phyloP scores from a whole-genome alignment of 2,113 vertebrate species.

The Castor canadensis region DNA sequence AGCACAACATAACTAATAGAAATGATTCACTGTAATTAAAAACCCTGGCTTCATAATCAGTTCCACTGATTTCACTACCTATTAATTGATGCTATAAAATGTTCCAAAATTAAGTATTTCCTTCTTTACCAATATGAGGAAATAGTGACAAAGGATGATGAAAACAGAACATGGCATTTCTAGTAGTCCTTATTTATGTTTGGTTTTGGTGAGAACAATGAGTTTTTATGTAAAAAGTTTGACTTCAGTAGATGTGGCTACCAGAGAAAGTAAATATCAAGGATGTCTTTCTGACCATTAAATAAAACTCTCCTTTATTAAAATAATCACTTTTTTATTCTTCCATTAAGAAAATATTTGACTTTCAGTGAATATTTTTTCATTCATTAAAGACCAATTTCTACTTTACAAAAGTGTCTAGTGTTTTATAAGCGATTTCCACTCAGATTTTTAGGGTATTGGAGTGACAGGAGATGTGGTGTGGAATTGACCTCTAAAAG shows the following conservation, averaged over 20 bases:
- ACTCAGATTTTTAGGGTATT: not conserved
- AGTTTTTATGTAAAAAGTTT: constrained; percentile 4
- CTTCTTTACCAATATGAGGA: not conserved
- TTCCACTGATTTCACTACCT: not conserved
- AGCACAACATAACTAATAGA: not conserved
- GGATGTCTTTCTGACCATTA: constrained; percentile 20
- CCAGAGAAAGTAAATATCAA: constrained; percentile 59
- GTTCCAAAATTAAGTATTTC: not conserved
- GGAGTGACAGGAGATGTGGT: not conserved
- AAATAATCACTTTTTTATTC: constrained; percentile 58
- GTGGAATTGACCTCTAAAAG: constrained; percentile 17
- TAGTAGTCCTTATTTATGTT: not conserved
- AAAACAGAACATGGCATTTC: not conserved
- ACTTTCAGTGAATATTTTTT: constrained; percentile 52
- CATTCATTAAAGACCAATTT: not conserved
- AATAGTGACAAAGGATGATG: not conserved
- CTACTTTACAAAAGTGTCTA: not conserved
- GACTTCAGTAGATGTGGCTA: constrained; percentile 44
- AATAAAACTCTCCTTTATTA: constrained; percentile 34
- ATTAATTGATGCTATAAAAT: not conserved
- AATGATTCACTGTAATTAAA: not conserved
- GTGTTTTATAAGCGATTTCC: constrained; percentile 30
- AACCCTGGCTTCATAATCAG: not conserved
- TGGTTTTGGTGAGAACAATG: not conserved
- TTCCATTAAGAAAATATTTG: constrained; percentile 58